Evolutionary conservation across 2,888 invertebrate genomes (phyloP).

Genomic region (Andrena haemorrhoa): DNA sequence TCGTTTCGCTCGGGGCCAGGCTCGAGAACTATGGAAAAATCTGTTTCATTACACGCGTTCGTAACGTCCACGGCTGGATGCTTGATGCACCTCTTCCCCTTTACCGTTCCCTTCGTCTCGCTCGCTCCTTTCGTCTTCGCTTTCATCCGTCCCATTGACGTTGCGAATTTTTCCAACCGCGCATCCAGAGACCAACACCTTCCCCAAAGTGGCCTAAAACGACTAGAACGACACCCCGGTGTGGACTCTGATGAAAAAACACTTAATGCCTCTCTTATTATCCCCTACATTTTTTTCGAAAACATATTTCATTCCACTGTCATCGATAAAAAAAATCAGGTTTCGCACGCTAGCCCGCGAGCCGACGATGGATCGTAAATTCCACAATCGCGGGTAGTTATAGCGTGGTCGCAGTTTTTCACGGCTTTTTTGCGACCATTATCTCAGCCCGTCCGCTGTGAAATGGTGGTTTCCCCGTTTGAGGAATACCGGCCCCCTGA

Average conservation of each 20-base stretch:
- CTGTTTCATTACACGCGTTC: conserved; percentile 73
- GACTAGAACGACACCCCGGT: not conserved
- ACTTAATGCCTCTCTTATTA: not conserved
- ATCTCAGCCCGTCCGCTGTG: conserved; percentile 79
- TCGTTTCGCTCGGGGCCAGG: conserved; percentile 65
- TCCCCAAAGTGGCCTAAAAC: not conserved
- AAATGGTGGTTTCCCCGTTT: conserved; percentile 79
- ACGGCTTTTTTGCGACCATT: conserved; percentile 62
- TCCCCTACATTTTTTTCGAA: not conserved
- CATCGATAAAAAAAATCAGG: conserved; percentile 27
- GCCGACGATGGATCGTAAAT: conserved; percentile 46
- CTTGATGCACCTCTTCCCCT: conserved; percentile 27
- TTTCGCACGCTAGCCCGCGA: conserved; percentile 64
- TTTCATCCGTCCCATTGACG: not conserved
- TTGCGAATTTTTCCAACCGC: not conserved
- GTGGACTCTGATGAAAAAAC: not conserved
- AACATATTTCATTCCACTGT: conserved; percentile 22
- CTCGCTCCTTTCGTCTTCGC: not conserved
- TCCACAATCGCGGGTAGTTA: conserved; percentile 29
- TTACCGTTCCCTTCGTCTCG: conserved; percentile 14
- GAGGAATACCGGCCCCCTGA: conserved; percentile 61
- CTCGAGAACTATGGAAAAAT: conserved; percentile 73
- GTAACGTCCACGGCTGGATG: conserved; percentile 39
- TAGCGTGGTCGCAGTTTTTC: conserved; percentile 29
- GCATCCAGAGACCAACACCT: not conserved